A percentile compares a stretch with the other conserved stretches of the same genome.
Evolutionary conservation across 2,888 invertebrate genomes (phyloP).

Genomic region (Crossocerus cetratus): DNA sequence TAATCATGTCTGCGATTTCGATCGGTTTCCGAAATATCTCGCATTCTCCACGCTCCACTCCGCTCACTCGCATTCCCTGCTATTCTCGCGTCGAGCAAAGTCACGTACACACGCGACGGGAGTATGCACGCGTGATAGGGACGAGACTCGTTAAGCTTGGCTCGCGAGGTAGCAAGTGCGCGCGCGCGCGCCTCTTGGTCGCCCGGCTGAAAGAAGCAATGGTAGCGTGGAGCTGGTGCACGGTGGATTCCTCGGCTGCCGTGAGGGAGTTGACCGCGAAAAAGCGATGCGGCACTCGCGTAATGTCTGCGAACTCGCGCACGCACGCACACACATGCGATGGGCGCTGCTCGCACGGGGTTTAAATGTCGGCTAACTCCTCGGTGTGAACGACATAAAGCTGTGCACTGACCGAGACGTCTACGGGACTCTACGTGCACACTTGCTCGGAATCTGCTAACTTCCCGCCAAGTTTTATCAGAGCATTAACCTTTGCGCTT

Average conservation of each 20-base stretch:
- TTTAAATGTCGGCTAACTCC: slow-evolving; percentile 33
- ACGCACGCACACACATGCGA: too few relatives aligned
- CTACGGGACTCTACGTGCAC: not conserved
- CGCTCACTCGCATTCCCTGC: too few relatives aligned
- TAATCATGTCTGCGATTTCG: too few relatives aligned
- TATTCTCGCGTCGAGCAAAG: too few relatives aligned
- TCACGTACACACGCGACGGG: not conserved
- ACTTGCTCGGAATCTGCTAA: too few relatives aligned
- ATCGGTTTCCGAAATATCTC: too few relatives aligned
- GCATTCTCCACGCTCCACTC: too few relatives aligned
- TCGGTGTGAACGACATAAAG: slow-evolving; percentile 51
- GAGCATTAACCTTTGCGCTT: too few relatives aligned
- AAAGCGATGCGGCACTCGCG: slow-evolving; percentile 1
- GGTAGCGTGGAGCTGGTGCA: not conserved
- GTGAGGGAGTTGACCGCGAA: slow-evolving; percentile 12
- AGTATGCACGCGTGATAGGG: not conserved
- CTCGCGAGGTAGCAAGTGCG: not conserved
- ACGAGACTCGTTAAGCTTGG: not conserved
- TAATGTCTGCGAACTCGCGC: too few relatives aligned
- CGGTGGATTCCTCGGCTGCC: not conserved
- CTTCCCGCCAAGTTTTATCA: too few relatives aligned
- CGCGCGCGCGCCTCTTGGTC: not conserved
- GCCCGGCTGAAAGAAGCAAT: not conserved
- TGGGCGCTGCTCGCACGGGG: not conserved
- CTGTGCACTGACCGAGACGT: slow-evolving; percentile 56